Base-by-base conservation (phyloP, 2,888 invertebrate species). In the Drosophila multiciliata region DNA sequence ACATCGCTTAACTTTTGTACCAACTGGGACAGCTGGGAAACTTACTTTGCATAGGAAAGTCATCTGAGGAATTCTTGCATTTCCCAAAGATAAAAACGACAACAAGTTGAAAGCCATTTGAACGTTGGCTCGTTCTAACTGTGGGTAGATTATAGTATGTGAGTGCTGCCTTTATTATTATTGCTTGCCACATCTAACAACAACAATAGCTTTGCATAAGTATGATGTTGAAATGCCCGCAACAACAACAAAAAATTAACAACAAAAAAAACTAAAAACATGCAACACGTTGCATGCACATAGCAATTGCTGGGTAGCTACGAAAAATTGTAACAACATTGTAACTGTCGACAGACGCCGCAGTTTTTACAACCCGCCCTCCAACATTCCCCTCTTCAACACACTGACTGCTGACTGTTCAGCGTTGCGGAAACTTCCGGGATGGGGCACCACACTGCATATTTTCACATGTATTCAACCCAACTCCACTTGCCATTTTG, bases 201-300 rank as follows among this genome's bases (percentile, higher is more conserved):
- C 65, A 69, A 48, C 61, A 61, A 62, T n/a, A 66, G 76, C 54
- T 89, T 86, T 86, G 85, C 85, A 86, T 86, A 86, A 86, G 78
- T 84, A 89, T 78, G 55, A 68, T 84, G 87, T 82, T 64, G 82
- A 66, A 81, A 84, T 73, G 66, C 49, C 55, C 33, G 66, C 48
- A 62, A 55, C 26, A 73, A 67, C 20, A 60, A 58, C 9, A 64
- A 48, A 36, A 61, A 64, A 6, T 29, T 29, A 29, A 29, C 26
- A 66, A 59, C 32, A 62, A 8, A 20, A n/a, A 12, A 62, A 23
- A 60, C 52, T 26, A 52, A 63, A 45, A 45, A 23, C 85, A 89
- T 89, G 89, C 87, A 85, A 85, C 89, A 85, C 85, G 87, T 85
- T 85, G 85, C 85, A 85, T 85, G 84, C 82, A 63, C 74, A 67